Conservation (phyloP, 1,140 invertebrate genomes). For the Papilio aristodemus region DNA sequence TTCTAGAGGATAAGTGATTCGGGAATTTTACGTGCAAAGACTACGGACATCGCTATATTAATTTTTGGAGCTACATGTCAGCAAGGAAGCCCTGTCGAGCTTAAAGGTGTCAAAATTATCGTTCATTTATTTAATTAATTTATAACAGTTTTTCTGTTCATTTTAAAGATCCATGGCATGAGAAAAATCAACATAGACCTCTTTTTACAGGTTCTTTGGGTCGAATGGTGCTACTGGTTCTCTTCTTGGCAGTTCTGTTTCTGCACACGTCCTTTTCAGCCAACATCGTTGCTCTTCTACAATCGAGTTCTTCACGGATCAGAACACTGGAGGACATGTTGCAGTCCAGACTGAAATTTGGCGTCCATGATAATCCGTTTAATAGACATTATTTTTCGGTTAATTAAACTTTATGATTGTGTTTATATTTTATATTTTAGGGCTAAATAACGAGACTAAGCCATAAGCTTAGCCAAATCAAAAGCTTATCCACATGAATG, state of each 20-base stretch:
- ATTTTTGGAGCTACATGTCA: conserved; percentile 80
- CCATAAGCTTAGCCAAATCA: no score
- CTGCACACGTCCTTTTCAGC: conserved; percentile 84
- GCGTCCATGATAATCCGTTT: conserved; percentile 82
- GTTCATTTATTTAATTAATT: neutral
- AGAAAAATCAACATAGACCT: neutral
- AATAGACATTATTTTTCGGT: conserved; percentile 85
- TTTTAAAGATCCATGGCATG: no score
- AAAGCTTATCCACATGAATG: no score
- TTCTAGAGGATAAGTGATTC: conserved; percentile 48
- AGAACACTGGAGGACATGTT: conserved; percentile 81
- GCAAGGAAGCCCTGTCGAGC: conserved; percentile 78
- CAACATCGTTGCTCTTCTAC: conserved; percentile 84
- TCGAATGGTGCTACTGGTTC: conserved; percentile 77
- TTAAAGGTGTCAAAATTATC: conserved; percentile 61
- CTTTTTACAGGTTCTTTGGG: conserved; percentile 66
- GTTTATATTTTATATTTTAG: no score
- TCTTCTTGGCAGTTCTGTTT: conserved; percentile 79
- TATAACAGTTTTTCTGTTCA: no score
- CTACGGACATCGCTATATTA: conserved; percentile 70
- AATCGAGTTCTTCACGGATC: conserved; percentile 83
- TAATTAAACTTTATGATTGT: conserved; percentile 38
- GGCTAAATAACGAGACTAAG: no score
- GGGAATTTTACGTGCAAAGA: conserved; percentile 60
- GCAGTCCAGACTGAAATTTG: conserved; percentile 82